Evolutionary conservation across 1,140 invertebrate species (phyloP).

Genomic region (Megalopta genalis): DNA sequence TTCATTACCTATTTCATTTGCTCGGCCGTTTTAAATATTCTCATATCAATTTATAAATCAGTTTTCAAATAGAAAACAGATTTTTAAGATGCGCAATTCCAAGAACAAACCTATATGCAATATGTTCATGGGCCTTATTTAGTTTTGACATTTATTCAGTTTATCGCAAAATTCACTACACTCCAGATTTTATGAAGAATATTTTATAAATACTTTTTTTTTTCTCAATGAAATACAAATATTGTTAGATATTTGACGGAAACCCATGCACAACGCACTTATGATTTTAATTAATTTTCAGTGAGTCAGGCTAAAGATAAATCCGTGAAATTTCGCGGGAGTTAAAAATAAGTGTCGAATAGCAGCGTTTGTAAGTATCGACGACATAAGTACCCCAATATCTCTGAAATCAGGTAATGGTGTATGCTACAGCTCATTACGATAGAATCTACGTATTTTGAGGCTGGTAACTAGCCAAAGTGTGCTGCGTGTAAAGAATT

Average conservation of each 20-base stretch:
- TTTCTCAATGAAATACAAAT: too few species aligned
- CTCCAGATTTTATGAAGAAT: too few species aligned
- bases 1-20: too few species aligned
- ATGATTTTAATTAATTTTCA: too few species aligned
- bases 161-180: too few species aligned
- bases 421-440: slow-evolving; percentile 56
- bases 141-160: too few species aligned
- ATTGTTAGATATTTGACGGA: too few species aligned
- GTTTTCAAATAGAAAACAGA: background rate
- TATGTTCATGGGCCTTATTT: background rate
- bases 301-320: background rate
- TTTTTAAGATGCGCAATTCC: background rate
- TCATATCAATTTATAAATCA: background rate
- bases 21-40: too few species aligned
- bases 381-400: slow-evolving; percentile 11
- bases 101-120: background rate
- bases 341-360: background rate
- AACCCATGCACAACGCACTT: too few species aligned
- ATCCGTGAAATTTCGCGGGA: background rate
- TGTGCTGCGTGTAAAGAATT: slow-evolving; percentile 55
- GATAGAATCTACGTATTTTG: slow-evolving; percentile 66
- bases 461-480: slow-evolving; percentile 62
- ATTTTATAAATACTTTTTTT: too few species aligned
- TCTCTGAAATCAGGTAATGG: slow-evolving; percentile 47
- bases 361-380: background rate